phyloP scores from a whole-genome alignment of 2,113 vertebrate species.

The Lasiurus borealis region DNA sequence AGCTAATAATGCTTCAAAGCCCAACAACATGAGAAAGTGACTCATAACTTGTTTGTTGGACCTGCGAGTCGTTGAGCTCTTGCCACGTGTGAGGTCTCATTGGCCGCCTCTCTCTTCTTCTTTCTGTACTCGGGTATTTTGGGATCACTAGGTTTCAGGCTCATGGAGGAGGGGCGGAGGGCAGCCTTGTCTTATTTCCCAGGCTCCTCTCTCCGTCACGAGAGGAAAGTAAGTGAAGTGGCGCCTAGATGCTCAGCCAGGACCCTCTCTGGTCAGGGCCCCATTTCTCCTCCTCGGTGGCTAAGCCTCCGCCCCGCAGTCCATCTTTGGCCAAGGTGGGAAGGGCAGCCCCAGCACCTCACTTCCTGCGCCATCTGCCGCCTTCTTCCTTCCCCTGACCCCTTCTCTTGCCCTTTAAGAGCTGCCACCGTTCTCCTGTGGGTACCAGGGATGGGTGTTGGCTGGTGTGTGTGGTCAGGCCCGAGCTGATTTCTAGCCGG shows the following conservation, averaged over 20 bases:
- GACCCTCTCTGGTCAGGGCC: background rate
- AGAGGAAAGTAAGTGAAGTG: background rate
- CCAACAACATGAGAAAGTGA: conserved; percentile 20
- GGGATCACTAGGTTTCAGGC: background rate
- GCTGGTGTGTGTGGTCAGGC: background rate
- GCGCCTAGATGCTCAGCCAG: background rate
- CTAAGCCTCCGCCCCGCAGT: background rate
- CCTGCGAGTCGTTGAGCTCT: conserved; percentile 48
- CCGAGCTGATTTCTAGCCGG: conserved; percentile 26
- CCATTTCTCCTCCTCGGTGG: background rate
- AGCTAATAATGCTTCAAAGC: conserved; percentile 47
- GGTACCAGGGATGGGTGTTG: background rate
- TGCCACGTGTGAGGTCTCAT: conserved; percentile 43
- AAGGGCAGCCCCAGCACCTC: conserved; percentile 19
- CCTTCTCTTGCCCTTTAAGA: background rate
- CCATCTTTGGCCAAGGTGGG: background rate
- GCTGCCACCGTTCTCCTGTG: background rate
- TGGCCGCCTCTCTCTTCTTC: conserved; percentile 7
- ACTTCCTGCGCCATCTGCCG: background rate
- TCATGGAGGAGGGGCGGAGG: background rate
- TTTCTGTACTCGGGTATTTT: background rate
- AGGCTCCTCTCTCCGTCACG: background rate
- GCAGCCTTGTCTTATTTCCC: background rate
- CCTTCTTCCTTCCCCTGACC: background rate
- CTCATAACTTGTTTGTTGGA: conserved; percentile 61